These are phyloP conservation scores for Cololabis saira DNA, from an alignment of 2,113 vertebrate species.

Conservation along the genomic window DNA sequence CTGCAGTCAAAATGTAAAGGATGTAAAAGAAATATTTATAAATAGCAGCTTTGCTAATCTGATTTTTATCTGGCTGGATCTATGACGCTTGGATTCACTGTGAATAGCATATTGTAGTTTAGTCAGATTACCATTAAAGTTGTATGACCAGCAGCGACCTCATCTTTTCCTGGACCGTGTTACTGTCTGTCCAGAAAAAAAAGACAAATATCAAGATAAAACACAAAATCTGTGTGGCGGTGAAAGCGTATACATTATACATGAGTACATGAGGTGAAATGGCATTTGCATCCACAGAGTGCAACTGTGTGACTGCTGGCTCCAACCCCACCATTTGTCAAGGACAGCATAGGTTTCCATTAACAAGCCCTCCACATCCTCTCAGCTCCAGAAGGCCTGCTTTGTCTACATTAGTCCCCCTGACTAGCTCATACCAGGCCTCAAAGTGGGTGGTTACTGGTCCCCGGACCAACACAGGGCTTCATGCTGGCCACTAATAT, in stretches of 20 bases:
- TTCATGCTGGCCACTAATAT: too few relatives aligned
- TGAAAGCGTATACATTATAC: conserved; percentile 8
- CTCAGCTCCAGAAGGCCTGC: conserved; percentile 36
- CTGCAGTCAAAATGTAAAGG: too few relatives aligned
- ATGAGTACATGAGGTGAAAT: not conserved
- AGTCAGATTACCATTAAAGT: too few relatives aligned
- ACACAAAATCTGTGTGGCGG: not conserved
- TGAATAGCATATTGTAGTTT: too few relatives aligned
- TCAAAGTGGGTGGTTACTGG: conserved; percentile 42
- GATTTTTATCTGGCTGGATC: too few relatives aligned
- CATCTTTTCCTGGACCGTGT: not conserved
- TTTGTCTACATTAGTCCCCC: conserved; percentile 75
- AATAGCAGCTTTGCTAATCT: too few relatives aligned
- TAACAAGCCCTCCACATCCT: conserved; percentile 47
- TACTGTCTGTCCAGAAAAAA: not conserved
- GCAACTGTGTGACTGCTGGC: not conserved
- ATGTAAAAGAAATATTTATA: too few relatives aligned
- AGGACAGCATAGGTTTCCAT: conserved; percentile 71
- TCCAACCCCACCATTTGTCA: conserved; percentile 53
- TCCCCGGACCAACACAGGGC: not conserved
- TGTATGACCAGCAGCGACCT: too few relatives aligned
- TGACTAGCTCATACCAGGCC: conserved; percentile 21
- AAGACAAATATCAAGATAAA: not conserved
- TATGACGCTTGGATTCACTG: too few relatives aligned
- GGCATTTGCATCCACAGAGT: not conserved